These are phyloP conservation scores for Helicolenus hilgendorfi DNA, from an alignment of 2,797 vertebrate genomes.

Conservation along the genomic window DNA sequence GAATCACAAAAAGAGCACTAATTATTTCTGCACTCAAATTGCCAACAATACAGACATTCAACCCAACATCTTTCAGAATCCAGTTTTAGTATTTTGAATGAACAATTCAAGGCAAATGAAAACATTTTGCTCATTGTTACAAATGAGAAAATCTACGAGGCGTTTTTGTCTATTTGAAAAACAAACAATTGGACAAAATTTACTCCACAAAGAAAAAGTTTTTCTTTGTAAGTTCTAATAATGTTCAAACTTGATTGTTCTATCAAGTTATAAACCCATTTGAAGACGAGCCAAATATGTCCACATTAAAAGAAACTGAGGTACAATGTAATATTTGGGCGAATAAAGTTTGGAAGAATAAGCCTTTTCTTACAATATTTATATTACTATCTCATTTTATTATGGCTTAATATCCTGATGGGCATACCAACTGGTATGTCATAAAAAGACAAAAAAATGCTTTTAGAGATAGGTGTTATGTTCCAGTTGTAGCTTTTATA, in stretches of 20 bases:
- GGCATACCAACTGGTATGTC: conserved; percentile 32
- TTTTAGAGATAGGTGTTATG: conserved; percentile 72
- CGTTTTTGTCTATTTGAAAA: conserved; percentile 62
- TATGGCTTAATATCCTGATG: conserved; percentile 73
- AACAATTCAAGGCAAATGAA: conserved; percentile 89
- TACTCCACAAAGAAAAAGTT: conserved; percentile 71
- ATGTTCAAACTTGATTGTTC: conserved; percentile 87
- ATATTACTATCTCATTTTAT: conserved; percentile 78
- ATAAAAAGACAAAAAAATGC: conserved; percentile 73
- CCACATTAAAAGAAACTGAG: conserved; percentile 86
- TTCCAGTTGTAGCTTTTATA: conserved; percentile 83
- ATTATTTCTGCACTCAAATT: conserved; percentile 35
- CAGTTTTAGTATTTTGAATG: conserved; percentile 91
- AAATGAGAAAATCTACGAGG: conserved; percentile 78
- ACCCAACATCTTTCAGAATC: conserved; percentile 90
- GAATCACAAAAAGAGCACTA: conserved; percentile 67
- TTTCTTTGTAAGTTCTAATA: conserved; percentile 70
- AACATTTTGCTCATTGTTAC: conserved; percentile 85
- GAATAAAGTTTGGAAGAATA: conserved; percentile 69
- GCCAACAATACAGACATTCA: conserved; percentile 90
- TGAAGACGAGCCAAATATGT: conserved; percentile 82
- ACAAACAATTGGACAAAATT: conserved; percentile 70
- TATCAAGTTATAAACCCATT: conserved; percentile 87
- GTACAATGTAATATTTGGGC: conserved; percentile 88
- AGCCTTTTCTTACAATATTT: conserved; percentile 70